phyloP scores from a whole-genome alignment of 2,113 vertebrate genomes.

The Pterocles gutturalis region DNA sequence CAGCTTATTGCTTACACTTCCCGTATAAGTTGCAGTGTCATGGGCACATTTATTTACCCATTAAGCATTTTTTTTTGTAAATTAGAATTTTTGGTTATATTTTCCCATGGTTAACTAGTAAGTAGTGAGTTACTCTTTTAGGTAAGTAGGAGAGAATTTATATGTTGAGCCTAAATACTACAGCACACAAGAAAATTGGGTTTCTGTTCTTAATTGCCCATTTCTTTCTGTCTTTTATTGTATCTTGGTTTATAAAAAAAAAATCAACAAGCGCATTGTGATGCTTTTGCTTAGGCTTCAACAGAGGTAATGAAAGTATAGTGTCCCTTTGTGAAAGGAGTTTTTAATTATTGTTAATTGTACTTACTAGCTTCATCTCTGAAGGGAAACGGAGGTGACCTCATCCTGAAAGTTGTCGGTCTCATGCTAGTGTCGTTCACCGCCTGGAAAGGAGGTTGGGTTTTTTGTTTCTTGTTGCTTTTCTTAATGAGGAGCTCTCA shows the following conservation, averaged over 20 bases:
- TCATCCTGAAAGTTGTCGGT: constrained; percentile 47
- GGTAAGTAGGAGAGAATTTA: background rate
- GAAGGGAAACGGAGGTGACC: constrained; percentile 40
- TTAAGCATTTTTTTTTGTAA: background rate
- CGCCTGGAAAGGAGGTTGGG: background rate
- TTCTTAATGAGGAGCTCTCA: constrained; percentile 16
- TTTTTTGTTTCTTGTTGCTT: background rate
- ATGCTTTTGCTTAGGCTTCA: constrained; percentile 17
- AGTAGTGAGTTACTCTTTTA: background rate
- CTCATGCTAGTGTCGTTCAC: constrained; percentile 6
- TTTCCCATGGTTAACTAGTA: background rate
- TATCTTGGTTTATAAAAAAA: background rate
- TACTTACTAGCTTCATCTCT: constrained; percentile 18
- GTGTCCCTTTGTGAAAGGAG: constrained; percentile 64
- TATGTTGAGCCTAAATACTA: background rate
- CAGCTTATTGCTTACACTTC: background rate
- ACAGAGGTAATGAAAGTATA: constrained; percentile 42
- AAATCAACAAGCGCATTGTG: constrained; percentile 10
- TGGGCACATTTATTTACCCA: background rate
- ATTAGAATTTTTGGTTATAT: background rate
- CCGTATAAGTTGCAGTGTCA: background rate
- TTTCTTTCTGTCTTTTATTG: background rate
- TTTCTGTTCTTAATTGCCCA: background rate
- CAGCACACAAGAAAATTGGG: background rate
- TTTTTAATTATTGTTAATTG: constrained; percentile 45